phyloP scores from a whole-genome alignment of 2,113 vertebrate species.

The Arizona elegans region DNA sequence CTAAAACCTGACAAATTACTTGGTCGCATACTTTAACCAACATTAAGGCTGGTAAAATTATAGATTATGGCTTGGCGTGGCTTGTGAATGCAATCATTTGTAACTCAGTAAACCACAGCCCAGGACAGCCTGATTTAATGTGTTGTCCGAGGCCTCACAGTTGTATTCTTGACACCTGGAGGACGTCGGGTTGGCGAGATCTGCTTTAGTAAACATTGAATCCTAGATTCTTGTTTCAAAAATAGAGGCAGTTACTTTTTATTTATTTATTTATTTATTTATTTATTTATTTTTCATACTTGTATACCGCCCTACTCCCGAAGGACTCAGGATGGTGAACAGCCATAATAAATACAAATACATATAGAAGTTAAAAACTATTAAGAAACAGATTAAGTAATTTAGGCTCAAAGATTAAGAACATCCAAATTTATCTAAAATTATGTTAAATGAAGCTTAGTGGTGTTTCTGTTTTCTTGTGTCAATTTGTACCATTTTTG shows the following conservation, averaged over 20 bases:
- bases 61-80: neutral
- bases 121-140: neutral
- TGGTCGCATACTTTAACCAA: too few species aligned
- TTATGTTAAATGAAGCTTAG: neutral
- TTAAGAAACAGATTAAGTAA: too few species aligned
- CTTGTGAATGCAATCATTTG: neutral
- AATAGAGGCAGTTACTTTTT: neutral
- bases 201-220: neutral
- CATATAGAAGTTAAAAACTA: too few species aligned
- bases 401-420: too few species aligned
- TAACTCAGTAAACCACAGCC: neutral
- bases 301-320: too few species aligned
- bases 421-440: too few species aligned
- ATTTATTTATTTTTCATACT: too few species aligned
- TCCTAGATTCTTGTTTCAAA: neutral
- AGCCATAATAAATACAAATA: too few species aligned
- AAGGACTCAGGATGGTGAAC: too few species aligned
- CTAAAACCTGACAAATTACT: too few species aligned
- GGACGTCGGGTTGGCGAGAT: neutral
- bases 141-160: neutral
- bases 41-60: neutral
- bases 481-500: neutral
- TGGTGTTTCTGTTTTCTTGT: neutral
- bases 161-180: neutral
- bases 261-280: too few species aligned